Base-by-base conservation (phyloP, 2,113 vertebrate genomes). In the Centropristis striata region DNA sequence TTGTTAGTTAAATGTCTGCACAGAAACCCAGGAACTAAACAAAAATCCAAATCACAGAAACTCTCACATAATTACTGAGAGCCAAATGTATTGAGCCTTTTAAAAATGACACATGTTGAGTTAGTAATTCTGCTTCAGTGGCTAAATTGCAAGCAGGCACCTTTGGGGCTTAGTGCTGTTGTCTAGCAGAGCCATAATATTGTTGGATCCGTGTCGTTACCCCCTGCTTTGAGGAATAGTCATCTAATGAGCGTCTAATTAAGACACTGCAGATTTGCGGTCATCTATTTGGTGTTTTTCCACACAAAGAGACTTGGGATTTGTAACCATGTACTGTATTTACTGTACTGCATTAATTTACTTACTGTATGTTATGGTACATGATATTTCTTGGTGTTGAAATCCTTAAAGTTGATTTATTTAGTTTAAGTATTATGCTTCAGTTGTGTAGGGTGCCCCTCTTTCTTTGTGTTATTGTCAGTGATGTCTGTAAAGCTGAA, bases 81-180 rank as follows among this genome's bases (percentile, higher is more conserved):
- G 3, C 23, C 4, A 61, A 67, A 59, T 36, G 42, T 4, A 53
- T 42, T 2, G 25, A 21, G 32, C 18, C 13, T 20, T 41, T 44
- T 36, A 21, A 53, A 67, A 55, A 25, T 0, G 5, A 20, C 20
- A 57, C 9, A n/a, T 23, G 21, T 70, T 42, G 28, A 63, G 36
- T 58, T 32, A 23, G 37, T 42, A n/a, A 14, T 69, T 80, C 60
- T 61, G 9, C 39, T 55, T 21, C 57, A 13, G 39, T 32, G 25
- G 42, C 50, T 72, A 21, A 5, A n/a, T 66, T 55, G 47, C 42
- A 41, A 44, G 3, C 49, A n/a, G 25, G 13, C 7, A 63, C 42
- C 27, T 55, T 46, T 5, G 0, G 61, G 47, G 12, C 27, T 63
- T 36, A 25, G 46, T 47, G 49, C 57, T 53, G 3, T 28, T 59